Conservation (phyloP, 2,888 invertebrate species). For the Coleophora deauratella region DNA sequence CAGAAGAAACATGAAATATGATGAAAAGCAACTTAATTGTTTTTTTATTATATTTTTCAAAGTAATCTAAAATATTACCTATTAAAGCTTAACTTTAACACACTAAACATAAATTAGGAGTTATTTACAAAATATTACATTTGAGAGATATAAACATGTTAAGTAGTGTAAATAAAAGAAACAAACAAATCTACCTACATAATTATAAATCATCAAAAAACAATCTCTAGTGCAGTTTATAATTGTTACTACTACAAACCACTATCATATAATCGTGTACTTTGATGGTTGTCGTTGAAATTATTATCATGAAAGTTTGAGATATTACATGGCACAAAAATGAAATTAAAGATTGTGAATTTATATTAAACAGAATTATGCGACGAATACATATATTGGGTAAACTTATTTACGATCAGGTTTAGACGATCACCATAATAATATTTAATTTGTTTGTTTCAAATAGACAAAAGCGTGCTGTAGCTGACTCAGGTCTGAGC, state of each 20-base stretch:
- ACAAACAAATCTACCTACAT: background rate
- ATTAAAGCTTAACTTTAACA: slow-evolving; percentile 69
- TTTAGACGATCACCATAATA: too few species aligned
- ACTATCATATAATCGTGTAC: too few species aligned
- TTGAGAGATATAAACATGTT: background rate
- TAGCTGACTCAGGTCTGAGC: slow-evolving; percentile 56
- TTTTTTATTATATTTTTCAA: slow-evolving; percentile 55
- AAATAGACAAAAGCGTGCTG: slow-evolving; percentile 57
- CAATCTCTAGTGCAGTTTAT: too few species aligned
- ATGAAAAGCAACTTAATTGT: slow-evolving; percentile 37
- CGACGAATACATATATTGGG: slow-evolving; percentile 2
- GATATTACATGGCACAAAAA: slow-evolving; percentile 48
- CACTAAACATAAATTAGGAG: slow-evolving; percentile 59
- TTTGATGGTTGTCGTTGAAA: too few species aligned
- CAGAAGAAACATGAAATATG: too few species aligned
- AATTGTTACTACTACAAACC: too few species aligned
- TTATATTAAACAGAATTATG: too few species aligned
- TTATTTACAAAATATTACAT: slow-evolving; percentile 72
- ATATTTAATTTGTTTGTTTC: too few species aligned
- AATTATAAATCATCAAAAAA: too few species aligned
- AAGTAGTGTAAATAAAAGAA: slow-evolving; percentile 3
- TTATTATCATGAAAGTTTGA: background rate
- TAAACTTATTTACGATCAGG: slow-evolving; percentile 8
- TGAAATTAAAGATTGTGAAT: slow-evolving; percentile 19
- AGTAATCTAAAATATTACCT: slow-evolving; percentile 53